Conservation (phyloP, 1,140 invertebrate genomes). For the Magallana gigas region DNA sequence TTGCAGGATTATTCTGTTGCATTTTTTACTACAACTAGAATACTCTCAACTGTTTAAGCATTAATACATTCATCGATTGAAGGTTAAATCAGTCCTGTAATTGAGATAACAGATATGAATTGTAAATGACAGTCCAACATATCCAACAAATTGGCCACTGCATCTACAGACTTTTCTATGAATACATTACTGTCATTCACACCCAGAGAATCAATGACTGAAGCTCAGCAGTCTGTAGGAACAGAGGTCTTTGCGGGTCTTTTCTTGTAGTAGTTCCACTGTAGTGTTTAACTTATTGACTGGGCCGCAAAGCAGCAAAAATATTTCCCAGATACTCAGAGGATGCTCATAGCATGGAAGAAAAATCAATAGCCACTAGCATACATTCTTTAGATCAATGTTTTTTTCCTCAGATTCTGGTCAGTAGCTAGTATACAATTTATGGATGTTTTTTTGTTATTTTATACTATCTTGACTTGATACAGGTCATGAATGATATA, state of each 20-base stretch:
- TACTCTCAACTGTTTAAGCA: too few species aligned
- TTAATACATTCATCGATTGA: too few species aligned
- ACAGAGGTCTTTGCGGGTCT: not conserved
- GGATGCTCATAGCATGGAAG: not conserved
- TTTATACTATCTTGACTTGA: too few species aligned
- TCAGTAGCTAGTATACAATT: too few species aligned
- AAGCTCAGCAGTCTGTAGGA: not conserved
- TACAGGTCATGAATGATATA: too few species aligned
- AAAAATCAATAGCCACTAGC: constrained; percentile 16
- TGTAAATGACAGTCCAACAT: too few species aligned
- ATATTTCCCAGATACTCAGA: constrained; percentile 10
- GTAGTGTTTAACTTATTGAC: constrained; percentile 9
- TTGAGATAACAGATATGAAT: too few species aligned
- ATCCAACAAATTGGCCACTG: not conserved
- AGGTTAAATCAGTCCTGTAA: too few species aligned
- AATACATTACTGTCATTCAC: constrained; percentile 16
- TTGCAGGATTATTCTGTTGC: too few species aligned
- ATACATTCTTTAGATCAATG: constrained; percentile 14
- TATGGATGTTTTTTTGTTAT: too few species aligned
- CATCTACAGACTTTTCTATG: not conserved
- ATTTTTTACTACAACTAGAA: too few species aligned
- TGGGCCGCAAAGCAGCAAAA: constrained; percentile 1
- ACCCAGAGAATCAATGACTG: constrained; percentile 17
- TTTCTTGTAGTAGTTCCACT: not conserved
- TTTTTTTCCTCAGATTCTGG: not conserved